Conservation (phyloP, 1,140 invertebrate genomes). For the Pogonomyrmex californicus region DNA sequence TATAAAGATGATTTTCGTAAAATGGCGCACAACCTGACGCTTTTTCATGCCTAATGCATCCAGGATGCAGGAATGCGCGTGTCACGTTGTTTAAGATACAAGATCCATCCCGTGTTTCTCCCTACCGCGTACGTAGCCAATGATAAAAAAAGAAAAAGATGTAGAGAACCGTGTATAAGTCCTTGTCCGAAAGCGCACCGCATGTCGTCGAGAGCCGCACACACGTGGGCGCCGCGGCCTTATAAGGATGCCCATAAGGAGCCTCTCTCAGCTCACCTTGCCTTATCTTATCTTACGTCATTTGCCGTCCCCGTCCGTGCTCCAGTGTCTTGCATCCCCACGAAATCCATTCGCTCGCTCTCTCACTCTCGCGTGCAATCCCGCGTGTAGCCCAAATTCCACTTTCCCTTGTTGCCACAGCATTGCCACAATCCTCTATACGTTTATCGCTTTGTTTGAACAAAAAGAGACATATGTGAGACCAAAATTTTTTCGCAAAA, state of each 20-base stretch:
- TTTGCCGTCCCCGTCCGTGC: constrained; percentile 39
- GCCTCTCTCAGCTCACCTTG: constrained; percentile 70
- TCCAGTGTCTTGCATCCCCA: constrained; percentile 44
- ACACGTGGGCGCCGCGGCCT: constrained; percentile 77
- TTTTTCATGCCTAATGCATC: neutral
- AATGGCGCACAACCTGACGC: neutral
- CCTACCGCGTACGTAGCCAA: neutral
- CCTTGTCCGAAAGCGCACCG: constrained; percentile 75
- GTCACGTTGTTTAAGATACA: constrained; percentile 14
- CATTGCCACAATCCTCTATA: neutral
- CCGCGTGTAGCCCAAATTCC: constrained; percentile 40
- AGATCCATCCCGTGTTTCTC: constrained; percentile 2
- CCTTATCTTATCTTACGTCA: constrained; percentile 74
- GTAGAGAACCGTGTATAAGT: constrained; percentile 63
- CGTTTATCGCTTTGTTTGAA: neutral
- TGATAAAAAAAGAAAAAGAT: constrained; percentile 32
- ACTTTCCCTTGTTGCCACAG: constrained; percentile 55
- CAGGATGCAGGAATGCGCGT: neutral
- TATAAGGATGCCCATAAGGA: constrained; percentile 75
- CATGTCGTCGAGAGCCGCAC: constrained; percentile 48
- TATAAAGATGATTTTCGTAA: neutral
- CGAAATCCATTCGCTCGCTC: constrained; percentile 42
- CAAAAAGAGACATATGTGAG: neutral
- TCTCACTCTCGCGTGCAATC: neutral
- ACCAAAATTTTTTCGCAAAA: neutral